A percentile compares a stretch with the other conserved stretches of the same genome.
Conservation (phyloP, 2,888 invertebrate species). For the Drosophila macrothrix region DNA sequence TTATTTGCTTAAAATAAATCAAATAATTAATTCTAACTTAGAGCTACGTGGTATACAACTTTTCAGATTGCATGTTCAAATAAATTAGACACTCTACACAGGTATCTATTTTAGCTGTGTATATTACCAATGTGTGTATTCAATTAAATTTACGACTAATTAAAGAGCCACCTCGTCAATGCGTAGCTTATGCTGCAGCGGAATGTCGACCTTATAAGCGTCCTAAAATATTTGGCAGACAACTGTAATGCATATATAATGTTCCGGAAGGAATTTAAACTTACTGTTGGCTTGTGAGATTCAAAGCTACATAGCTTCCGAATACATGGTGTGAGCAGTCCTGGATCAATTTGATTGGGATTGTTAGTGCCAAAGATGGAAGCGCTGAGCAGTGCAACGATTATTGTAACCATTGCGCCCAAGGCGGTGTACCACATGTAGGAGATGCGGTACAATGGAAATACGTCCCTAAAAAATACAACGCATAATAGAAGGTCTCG, state of each 20-base stretch:
- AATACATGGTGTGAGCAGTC: conserved; percentile 88
- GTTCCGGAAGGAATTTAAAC: not conserved
- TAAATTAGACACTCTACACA: not conserved
- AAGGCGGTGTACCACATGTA: conserved; percentile 92
- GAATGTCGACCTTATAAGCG: conserved; percentile 70
- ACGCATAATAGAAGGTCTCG: not conserved
- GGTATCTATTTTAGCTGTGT: not conserved
- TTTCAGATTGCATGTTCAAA: not conserved
- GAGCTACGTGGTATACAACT: not conserved
- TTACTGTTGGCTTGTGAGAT: conserved; percentile 36
- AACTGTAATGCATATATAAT: not conserved
- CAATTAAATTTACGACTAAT: conserved; percentile 1
- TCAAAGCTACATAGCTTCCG: conserved; percentile 65
- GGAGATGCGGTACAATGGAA: conserved; percentile 89
- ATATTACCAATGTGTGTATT: not conserved
- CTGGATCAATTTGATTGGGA: conserved; percentile 87
- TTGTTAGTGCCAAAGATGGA: conserved; percentile 85
- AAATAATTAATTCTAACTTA: not conserved
- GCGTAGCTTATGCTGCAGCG: conserved; percentile 63
- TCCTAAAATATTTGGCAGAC: conserved; percentile 52
- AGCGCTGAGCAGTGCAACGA: conserved; percentile 83
- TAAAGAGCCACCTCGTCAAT: conserved; percentile 78
- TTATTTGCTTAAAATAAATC: not conserved
- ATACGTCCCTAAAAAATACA: conserved; percentile 75
- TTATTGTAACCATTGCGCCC: conserved; percentile 87